A percentile compares a stretch with the other conserved stretches of the same genome.
Evolutionary conservation across 2,888 invertebrate genomes (phyloP).

Genomic region (Sarcophaga subvicina): DNA sequence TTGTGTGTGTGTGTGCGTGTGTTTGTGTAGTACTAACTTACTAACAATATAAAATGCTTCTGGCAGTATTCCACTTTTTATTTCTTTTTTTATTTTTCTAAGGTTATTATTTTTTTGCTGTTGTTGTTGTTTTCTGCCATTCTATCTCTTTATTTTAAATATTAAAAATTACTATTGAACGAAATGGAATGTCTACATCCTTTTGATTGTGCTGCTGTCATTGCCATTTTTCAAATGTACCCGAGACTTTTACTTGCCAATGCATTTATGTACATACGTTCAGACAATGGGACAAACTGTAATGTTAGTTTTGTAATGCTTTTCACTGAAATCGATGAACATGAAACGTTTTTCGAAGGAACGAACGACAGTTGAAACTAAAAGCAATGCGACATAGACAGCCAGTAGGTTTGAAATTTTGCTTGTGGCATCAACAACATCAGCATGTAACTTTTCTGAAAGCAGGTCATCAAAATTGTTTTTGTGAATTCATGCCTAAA

Average conservation of each 20-base stretch:
- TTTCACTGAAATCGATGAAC: slow-evolving; percentile 24
- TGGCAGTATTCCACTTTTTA: slow-evolving; percentile 25
- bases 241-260: slow-evolving; percentile 6
- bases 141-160: slow-evolving; percentile 24
- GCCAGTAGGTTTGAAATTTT: slow-evolving; percentile 20
- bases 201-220: neutral
- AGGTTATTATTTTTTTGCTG: slow-evolving; percentile 5
- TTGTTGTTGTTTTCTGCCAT: too few species aligned
- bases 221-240: neutral
- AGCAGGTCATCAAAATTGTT: slow-evolving; percentile 59
- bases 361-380: neutral
- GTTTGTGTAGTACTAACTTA: slow-evolving; percentile 2
- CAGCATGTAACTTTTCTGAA: slow-evolving; percentile 45
- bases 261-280: neutral
- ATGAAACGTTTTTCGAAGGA: neutral
- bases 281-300: neutral
- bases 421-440: slow-evolving; percentile 13
- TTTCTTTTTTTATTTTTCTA: neutral
- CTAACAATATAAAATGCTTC: slow-evolving; percentile 42
- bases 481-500: slow-evolving; percentile 54
- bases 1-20: neutral
- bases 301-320: slow-evolving; percentile 6
- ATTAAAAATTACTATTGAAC: slow-evolving; percentile 28
- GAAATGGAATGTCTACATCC: neutral
- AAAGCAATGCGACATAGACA: neutral